phyloP scores from a whole-genome alignment of 2,888 invertebrate genomes.

The Sphaerophoria taeniata region DNA sequence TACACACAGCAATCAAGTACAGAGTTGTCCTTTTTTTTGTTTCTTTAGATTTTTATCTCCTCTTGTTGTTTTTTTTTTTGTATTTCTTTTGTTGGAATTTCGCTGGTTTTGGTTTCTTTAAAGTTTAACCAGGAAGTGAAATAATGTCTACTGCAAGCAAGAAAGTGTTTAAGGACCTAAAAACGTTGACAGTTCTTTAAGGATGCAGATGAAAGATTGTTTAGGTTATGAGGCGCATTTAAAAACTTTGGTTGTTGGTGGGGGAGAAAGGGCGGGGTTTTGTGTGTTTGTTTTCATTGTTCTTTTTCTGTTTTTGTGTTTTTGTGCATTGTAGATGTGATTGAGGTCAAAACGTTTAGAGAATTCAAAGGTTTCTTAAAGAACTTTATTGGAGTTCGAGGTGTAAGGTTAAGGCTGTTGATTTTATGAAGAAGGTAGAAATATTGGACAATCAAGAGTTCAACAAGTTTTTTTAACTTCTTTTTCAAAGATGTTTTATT shows the following conservation, averaged over 20 bases:
- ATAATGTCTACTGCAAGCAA: constrained; percentile 67
- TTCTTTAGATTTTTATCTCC: constrained; percentile 58
- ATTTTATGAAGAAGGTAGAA: neutral
- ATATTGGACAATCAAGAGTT: too few relatives aligned
- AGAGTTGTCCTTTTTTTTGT: constrained; percentile 67
- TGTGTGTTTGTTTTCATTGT: constrained; percentile 10
- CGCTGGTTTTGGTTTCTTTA: constrained; percentile 47
- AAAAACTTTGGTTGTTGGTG: neutral
- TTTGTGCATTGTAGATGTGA: neutral
- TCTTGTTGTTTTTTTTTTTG: constrained; percentile 55
- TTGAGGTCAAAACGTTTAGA: constrained; percentile 56
- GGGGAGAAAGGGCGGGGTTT: constrained; percentile 8
- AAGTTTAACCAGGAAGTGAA: constrained; percentile 49
- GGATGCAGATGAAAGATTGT: constrained; percentile 68
- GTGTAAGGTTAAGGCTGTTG: neutral
- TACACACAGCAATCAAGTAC: constrained; percentile 76
- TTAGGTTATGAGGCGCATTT: constrained; percentile 44
- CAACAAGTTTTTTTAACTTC: too few relatives aligned
- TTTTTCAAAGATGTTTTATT: too few relatives aligned
- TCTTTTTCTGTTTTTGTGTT: neutral
- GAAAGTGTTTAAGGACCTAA: constrained; percentile 68
- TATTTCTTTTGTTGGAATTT: constrained; percentile 20
- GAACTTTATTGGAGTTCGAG: neutral
- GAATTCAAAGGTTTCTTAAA: constrained; percentile 17
- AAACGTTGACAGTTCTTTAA: constrained; percentile 66